These are phyloP conservation scores for Nephrotoma flavescens DNA, from an alignment of 2,888 invertebrate species.

Conservation along the genomic window DNA sequence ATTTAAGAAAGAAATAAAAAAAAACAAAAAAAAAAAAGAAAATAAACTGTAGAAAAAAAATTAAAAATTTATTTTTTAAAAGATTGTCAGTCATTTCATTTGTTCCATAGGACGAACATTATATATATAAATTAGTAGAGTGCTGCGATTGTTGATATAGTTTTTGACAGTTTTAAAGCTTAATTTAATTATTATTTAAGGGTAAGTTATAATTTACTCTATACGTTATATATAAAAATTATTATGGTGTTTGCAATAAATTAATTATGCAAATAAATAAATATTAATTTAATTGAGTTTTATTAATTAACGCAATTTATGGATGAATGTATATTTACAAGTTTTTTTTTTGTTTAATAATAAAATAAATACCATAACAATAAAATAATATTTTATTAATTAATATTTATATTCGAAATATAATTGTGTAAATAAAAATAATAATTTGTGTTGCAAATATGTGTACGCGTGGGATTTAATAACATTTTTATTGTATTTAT, in stretches of 20 bases:
- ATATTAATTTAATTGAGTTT: not conserved
- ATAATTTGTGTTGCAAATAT: not conserved
- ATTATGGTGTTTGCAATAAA: not conserved
- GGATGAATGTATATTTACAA: not conserved
- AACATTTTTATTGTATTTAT: not conserved
- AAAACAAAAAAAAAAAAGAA: not conserved
- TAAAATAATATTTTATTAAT: not conserved
- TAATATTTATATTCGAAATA: not conserved
- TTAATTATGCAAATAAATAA: not conserved
- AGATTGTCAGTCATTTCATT: not conserved
- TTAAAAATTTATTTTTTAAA: not conserved
- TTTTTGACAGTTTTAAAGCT: not conserved
- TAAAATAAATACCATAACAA: not conserved
- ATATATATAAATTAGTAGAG: not conserved
- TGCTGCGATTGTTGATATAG: not conserved
- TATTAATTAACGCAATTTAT: not conserved
- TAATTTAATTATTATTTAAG: not conserved
- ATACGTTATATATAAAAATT: not conserved
- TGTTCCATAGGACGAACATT: not conserved
- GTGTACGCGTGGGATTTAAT: not conserved
- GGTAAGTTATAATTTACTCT: not conserved
- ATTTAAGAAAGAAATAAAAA: not conserved
- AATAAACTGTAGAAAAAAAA: not conserved
- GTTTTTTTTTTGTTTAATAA: not conserved
- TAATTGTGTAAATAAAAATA: not conserved